Percentiles rank a stretch among this genome's conserved stretches.
Evolutionary conservation across 2,888 invertebrate species (phyloP).

Genomic region (Orchestes rusci): DNA sequence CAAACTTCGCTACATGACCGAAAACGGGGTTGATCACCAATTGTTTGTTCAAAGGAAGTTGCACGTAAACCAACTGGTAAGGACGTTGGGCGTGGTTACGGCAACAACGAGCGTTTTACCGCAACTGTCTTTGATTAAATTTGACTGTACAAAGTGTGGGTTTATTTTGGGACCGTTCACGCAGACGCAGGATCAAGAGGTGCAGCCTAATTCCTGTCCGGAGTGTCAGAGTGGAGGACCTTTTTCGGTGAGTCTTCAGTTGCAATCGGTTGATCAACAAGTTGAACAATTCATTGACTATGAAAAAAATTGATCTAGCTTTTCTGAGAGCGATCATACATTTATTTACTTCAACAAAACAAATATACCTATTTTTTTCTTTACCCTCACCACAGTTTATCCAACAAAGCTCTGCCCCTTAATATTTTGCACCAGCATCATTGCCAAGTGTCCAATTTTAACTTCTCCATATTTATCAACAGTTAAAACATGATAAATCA

Average conservation of each 20-base stretch:
- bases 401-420: too few species aligned
- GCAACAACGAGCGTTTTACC: conserved; percentile 93
- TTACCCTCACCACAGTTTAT: too few species aligned
- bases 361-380: too few species aligned
- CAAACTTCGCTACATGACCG: too few species aligned
- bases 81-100: conserved; percentile 91
- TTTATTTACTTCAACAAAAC: too few species aligned
- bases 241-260: conserved; percentile 45
- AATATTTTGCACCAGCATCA: too few species aligned
- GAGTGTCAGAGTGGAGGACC: conserved; percentile 96
- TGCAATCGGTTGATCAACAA: neutral
- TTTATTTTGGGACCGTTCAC: conserved; percentile 94
- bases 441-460: too few species aligned
- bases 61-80: conserved; percentile 89
- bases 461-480: too few species aligned
- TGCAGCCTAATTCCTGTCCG: conserved; percentile 94
- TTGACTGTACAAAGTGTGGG: conserved; percentile 94
- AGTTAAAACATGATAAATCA: too few species aligned
- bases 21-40: neutral
- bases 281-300: neutral
- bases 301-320: too few species aligned
- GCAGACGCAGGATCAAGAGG: conserved; percentile 88
- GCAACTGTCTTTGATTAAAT: conserved; percentile 91
- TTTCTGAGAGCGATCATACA: too few species aligned
- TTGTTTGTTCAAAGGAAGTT: conserved; percentile 52